Percentiles rank a stretch among this genome's conserved stretches.
Evolutionary conservation across 1,140 invertebrate species (phyloP).

Genomic region (Drosophila nannoptera): DNA sequence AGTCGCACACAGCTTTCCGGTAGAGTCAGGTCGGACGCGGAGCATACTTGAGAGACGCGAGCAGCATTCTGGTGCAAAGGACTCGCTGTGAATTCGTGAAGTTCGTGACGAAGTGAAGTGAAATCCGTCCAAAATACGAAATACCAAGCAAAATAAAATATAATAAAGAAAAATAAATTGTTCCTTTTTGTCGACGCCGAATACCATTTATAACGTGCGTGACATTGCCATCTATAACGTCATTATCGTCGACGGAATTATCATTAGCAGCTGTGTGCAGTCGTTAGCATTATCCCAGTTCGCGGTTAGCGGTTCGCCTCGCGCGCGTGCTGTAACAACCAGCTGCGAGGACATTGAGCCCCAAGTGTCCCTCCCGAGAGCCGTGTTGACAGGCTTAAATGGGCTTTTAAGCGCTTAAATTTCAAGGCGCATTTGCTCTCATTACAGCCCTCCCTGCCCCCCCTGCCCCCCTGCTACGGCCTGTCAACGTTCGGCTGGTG

Average conservation of each 20-base stretch:
- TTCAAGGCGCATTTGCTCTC: constrained; percentile 47
- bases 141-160: not conserved
- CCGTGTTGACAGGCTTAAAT: constrained; percentile 52
- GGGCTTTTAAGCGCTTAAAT: constrained; percentile 49
- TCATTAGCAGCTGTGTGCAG: no score
- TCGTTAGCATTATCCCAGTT: constrained; percentile 23
- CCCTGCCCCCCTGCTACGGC: no score
- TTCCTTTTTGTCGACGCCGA: constrained; percentile 9
- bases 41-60: constrained; percentile 16
- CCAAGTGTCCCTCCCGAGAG: constrained; percentile 16
- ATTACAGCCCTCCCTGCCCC: constrained; percentile 25
- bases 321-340: constrained; percentile 34
- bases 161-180: not conserved
- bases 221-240: not conserved
- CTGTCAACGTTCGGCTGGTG: constrained; percentile 21
- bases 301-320: constrained; percentile 18
- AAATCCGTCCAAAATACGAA: constrained; percentile 19
- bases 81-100: not conserved
- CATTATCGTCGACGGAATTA: not conserved
- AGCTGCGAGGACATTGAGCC: constrained; percentile 19
- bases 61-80: not conserved
- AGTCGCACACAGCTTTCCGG: constrained; percentile 61
- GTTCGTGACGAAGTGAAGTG: constrained; percentile 12
- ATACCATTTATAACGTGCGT: constrained; percentile 8
- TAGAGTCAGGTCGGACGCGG: constrained; percentile 51